Evolutionary conservation across 64 coral and sea anemone species (phyloP), one percentile per base, ranked within the genome.

Genomic region (Trachythela sp.): DNA sequence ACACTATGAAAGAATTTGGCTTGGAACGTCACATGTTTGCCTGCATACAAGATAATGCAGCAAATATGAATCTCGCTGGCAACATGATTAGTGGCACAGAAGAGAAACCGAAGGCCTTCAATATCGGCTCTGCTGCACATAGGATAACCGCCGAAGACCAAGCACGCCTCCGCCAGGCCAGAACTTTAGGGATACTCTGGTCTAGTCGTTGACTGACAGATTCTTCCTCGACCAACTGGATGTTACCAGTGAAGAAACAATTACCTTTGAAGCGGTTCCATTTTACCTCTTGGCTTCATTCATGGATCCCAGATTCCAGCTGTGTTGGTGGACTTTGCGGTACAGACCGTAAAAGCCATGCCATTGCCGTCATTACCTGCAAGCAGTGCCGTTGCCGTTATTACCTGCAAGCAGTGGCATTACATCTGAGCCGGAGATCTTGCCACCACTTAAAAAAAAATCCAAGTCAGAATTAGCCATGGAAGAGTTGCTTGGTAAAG

Each of bases 401-500:
- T 70, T 70, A 70, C 30, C 30, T 22, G 8, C 64, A 26, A n/a
- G 8, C 7, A 70, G 64, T 22, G 24, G 64, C 64, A 32, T 6
- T n/a, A 22, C 18, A 9, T 7, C 24, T 26, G 64, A 7, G 4
- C 7, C 64, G 8, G 64, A 70, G 18, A 22, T 26, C 30, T 22
- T 32, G 64, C 24, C 64, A 22, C 64, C 24, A n/a, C 64, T 22
- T 9, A 70, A 70, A 32, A 70, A 70, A n/a, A 70, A 70, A 70
- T 9, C 64, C 8, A 70, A n/a, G 64, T 70, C 64, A 70, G 64
- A 70, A 8, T 5, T 70, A 9, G 64, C 64, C 64, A 70, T 70
- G 64, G 64, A 70, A 70, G 64, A 70, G 30, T 70, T 70, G 30
- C 64, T 70, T 70, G 64, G 64, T 32, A 70, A 70, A 70, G 20